Base-by-base conservation (phyloP, 1,140 invertebrate species). In the Formica exsecta region DNA sequence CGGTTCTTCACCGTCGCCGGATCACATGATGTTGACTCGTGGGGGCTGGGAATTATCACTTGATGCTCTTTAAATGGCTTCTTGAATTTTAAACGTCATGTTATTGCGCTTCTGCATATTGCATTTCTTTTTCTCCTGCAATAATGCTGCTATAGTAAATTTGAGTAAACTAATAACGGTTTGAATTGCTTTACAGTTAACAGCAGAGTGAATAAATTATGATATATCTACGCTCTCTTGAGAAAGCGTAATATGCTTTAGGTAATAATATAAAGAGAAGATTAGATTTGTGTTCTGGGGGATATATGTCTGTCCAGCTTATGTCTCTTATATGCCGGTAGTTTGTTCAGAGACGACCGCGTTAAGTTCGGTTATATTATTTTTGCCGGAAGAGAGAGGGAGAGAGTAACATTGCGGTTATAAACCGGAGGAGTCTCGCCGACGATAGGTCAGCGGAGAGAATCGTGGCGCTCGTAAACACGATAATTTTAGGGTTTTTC, bases 361-460 rank as follows among this genome's bases (percentile, higher is more conserved):
- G 36, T 83, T 83, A 83, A 48, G 19, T 74, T 74, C 44, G 70
- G 22, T 51, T 73, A 36, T 83, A 83, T 83, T 74, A 73, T 74
- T 83, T 74, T 74, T 62, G 62, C 68, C 29, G 16, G 41, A 73
- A 22, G 25, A 29, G 22, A 61, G 22, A 25, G 22, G 25, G 25
- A 59, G 54, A 25, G 22, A 59, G 51, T 44, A 81, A 62, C n/a
- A 25, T 59, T 54, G 66, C 54, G 68, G 38, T n/a, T 70, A 7
- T 83, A 83, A 81, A 83, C 1, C 38, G 19, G 19, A 22, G 11
- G 19, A 22, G 79, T 38, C 36, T 61, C 79, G 66, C 1, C 41
- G 57, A 54, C 66, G 65, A 73, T 13, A 41, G 54, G 38, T 81
- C 79, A 44, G 51, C 16, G 68, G 25, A 61, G 61, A 61, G 73